Percentiles rank a stretch among this genome's conserved stretches.
Conservation (phyloP, 2,797 vertebrate species). For the Diplodus sargus region DNA sequence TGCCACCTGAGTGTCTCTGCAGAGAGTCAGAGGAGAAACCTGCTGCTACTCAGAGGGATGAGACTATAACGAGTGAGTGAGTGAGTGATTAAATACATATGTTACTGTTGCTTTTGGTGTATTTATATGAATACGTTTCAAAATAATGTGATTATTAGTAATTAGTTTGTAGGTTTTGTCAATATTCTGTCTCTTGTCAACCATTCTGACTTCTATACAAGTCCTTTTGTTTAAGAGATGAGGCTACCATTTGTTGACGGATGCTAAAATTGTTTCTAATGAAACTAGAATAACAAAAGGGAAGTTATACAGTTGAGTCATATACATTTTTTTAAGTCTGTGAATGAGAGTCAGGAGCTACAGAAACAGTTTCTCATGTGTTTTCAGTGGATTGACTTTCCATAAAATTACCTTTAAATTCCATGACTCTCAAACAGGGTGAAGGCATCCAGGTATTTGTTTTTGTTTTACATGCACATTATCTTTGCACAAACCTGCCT, state of each 20-base stretch:
- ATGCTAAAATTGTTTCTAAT: neutral
- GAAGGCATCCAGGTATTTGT: neutral
- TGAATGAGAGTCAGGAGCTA: neutral
- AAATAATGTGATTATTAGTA: neutral
- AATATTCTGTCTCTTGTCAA: neutral
- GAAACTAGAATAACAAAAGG: neutral
- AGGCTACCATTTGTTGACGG: neutral
- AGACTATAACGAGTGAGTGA: constrained; percentile 37
- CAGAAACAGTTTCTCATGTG: neutral
- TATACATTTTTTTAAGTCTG: neutral
- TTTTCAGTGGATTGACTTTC: neutral
- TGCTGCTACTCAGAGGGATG: constrained; percentile 20
- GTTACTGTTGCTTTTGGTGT: neutral
- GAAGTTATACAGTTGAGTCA: neutral
- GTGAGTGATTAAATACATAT: neutral
- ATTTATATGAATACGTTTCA: neutral
- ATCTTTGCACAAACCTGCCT: neutral
- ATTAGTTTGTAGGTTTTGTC: neutral
- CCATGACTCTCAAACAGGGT: neutral
- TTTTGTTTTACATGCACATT: constrained; percentile 3
- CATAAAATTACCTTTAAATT: neutral
- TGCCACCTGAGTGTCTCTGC: constrained; percentile 27
- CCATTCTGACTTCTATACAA: neutral
- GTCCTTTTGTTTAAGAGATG: neutral
- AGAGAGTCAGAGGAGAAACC: constrained; percentile 8